Conservation (phyloP, 2,888 invertebrate genomes). For the Rhogogaster chlorosoma region DNA sequence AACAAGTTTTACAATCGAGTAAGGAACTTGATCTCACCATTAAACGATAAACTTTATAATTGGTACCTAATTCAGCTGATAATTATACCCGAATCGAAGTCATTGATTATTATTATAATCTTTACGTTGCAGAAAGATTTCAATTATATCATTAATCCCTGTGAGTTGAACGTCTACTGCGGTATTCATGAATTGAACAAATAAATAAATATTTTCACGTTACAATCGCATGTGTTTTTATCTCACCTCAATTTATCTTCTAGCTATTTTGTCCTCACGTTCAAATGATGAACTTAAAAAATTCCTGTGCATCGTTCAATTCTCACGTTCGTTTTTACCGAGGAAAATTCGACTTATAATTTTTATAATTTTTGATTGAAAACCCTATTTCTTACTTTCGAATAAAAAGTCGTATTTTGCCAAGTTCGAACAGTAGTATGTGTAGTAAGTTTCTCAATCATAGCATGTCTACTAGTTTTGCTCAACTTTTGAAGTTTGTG, state of each 20-base stretch:
- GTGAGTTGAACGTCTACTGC: not conserved
- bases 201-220: not conserved
- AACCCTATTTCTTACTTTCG: not conserved
- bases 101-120: not conserved
- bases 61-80: not conserved
- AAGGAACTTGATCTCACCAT: not conserved
- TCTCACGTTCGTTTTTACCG: not conserved
- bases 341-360: not conserved
- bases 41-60: not conserved
- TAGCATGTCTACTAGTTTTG: too few relatives aligned
- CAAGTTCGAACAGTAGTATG: not conserved
- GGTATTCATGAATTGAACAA: not conserved
- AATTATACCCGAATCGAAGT: not conserved
- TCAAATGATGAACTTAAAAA: not conserved
- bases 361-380: not conserved
- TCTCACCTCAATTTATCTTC: not conserved
- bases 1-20: not conserved
- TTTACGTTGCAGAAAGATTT: not conserved
- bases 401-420: not conserved
- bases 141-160: not conserved
- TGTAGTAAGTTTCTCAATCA: too few relatives aligned
- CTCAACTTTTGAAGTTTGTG: too few relatives aligned
- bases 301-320: not conserved
- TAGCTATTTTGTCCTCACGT: not conserved
- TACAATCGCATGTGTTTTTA: not conserved